A percentile compares a stretch with the other conserved stretches of the same genome.
phyloP scores from a whole-genome alignment of 2,888 invertebrate species.

The Hedya salicella region DNA sequence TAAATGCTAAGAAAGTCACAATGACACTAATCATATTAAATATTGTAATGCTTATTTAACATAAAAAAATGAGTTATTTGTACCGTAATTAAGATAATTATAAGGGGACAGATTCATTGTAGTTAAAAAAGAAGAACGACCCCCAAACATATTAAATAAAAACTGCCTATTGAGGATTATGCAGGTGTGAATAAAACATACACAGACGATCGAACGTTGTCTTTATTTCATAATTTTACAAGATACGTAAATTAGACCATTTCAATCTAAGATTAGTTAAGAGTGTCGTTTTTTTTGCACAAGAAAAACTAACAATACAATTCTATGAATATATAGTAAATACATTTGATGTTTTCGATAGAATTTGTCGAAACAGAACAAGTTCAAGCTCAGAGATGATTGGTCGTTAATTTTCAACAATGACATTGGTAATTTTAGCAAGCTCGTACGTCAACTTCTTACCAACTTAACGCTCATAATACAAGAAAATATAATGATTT shows the following conservation, averaged over 20 bases:
- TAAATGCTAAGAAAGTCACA: too few species aligned
- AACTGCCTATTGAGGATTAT: too few species aligned
- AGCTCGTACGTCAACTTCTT: neutral
- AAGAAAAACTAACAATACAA: slow-evolving; percentile 47
- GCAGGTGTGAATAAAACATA: neutral
- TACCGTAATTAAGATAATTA: too few species aligned
- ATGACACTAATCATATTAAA: too few species aligned
- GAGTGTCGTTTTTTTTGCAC: slow-evolving; percentile 50
- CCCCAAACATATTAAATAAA: too few species aligned
- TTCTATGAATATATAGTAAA: slow-evolving; percentile 32
- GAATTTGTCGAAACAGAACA: slow-evolving; percentile 37
- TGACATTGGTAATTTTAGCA: neutral
- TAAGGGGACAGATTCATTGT: too few species aligned
- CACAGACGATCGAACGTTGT: slow-evolving; percentile 17
- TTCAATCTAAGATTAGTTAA: slow-evolving; percentile 37
- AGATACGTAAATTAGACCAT: slow-evolving; percentile 40
- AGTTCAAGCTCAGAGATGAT: slow-evolving; percentile 38
- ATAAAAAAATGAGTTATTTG: too few species aligned
- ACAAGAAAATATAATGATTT: too few species aligned
- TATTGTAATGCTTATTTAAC: too few species aligned
- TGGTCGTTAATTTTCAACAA: slow-evolving; percentile 34
- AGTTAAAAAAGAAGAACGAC: too few species aligned
- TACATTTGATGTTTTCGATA: slow-evolving; percentile 28
- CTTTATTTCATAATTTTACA: slow-evolving; percentile 37
- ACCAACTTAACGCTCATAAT: neutral